Conservation (phyloP, 1,140 invertebrate species). For the Asbolus verrucosus region DNA sequence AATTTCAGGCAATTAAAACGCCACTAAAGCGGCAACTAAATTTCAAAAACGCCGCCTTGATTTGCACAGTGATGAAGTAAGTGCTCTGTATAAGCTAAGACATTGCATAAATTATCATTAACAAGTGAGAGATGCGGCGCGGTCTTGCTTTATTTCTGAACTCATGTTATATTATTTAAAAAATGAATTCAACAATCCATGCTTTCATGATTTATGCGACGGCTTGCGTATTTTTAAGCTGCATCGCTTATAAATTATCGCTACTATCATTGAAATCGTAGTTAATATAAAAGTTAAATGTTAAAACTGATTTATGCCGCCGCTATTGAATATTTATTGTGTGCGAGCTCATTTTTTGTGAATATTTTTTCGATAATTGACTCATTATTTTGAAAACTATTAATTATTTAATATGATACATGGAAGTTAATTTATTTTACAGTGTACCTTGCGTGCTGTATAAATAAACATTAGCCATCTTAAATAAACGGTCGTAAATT, state of each 20-base stretch:
- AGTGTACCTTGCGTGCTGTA: background rate
- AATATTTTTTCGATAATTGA: constrained; percentile 36
- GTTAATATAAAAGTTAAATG: constrained; percentile 44
- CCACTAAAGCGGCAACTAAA: constrained; percentile 2
- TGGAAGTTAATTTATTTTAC: constrained; percentile 15
- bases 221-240: constrained; percentile 38
- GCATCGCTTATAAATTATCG: constrained; percentile 41
- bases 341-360: constrained; percentile 19
- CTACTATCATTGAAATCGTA: constrained; percentile 44
- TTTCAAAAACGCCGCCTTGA: constrained; percentile 28
- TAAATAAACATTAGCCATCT: too few relatives aligned
- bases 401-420: constrained; percentile 24
- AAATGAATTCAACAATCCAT: constrained; percentile 42
- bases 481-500: too few relatives aligned
- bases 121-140: constrained; percentile 44
- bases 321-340: constrained; percentile 39
- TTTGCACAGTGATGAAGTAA: constrained; percentile 39
- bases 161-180: constrained; percentile 44
- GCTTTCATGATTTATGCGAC: constrained; percentile 42
- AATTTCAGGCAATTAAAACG: constrained; percentile 9
- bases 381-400: constrained; percentile 31
- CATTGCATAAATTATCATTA: constrained; percentile 46
- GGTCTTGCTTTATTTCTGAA: constrained; percentile 40
- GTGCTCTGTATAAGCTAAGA: constrained; percentile 41
- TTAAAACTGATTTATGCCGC: constrained; percentile 42